Evolutionary conservation across 1,140 invertebrate genomes (phyloP), one percentile per base, ranked within the genome.

Genomic region (Drosophila ercepeae): DNA sequence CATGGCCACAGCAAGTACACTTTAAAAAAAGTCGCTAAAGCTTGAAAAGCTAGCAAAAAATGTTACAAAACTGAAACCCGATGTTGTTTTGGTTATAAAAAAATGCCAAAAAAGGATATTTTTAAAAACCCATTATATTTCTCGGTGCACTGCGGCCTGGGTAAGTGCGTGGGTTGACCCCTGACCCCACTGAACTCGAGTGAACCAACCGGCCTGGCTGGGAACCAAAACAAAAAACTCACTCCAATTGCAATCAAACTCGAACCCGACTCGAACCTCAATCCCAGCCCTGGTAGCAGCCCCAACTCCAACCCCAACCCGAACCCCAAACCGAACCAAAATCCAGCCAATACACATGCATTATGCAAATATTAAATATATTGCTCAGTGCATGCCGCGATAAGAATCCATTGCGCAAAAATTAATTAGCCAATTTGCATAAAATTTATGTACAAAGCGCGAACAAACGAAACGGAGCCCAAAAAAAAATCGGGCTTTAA

Each of bases 361-460:
- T 64, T 81, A 81, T 81, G 78, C 78, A 81, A 81, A 81, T 81
- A 72, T 61, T 51, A 42, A 69, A 69, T 76, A 65, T 65, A 58
- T 75, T 76, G 69, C 42, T 53, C 44, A 73, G 77, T 81, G 78
- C 78, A 76, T 76, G 72, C 68, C 70, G 65, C 82, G 82, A 86
- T 86, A 86, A 86, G 82, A 86, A 86, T 88, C 82, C 82, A 88
- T 86, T 88, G 82, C 59, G 65, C 73, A 78, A 71, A 86, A 88
- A 86, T 81, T 86, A 86, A 88, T 86, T 86, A 86, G 81, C 88
- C 81, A 86, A 86, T 86, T 86, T 86, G 82, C 81, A 86, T 86
- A 77, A 88, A 86, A 86, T 86, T 86, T 86, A 86, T 86, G 82
- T 88, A 86, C 81, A 86, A 86, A 86, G 81, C 81, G 82, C 82